phyloP scores from a whole-genome alignment of 1,140 invertebrate species.

The Drosophila bocqueti region DNA sequence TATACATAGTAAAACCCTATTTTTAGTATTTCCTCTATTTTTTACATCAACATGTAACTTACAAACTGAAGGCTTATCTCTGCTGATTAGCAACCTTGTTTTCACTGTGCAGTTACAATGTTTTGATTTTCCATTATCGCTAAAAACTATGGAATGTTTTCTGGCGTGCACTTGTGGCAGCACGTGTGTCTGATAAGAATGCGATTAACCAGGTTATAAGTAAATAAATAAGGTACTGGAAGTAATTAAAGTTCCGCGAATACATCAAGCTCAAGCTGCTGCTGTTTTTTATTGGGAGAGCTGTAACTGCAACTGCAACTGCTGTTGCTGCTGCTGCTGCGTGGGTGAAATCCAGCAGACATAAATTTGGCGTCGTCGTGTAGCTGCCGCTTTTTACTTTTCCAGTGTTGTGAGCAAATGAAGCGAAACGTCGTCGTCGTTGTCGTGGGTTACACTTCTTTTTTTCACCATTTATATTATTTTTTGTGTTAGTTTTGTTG shows the following conservation, averaged over 20 bases:
- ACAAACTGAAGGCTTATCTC: neutral
- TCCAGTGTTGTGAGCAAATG: slow-evolving; percentile 67
- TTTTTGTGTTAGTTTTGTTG: slow-evolving; percentile 22
- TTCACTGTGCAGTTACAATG: slow-evolving; percentile 26
- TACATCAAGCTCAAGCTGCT: slow-evolving; percentile 1
- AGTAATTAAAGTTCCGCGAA: slow-evolving; percentile 11
- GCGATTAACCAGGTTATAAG: slow-evolving; percentile 47
- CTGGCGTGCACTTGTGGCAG: slow-evolving; percentile 25
- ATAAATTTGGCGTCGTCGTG: slow-evolving; percentile 73
- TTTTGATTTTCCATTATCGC: slow-evolving; percentile 51
- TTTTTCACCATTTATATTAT: slow-evolving; percentile 36
- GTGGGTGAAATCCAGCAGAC: slow-evolving; percentile 79
- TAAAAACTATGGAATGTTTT: slow-evolving; percentile 41
- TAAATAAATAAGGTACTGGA: slow-evolving; percentile 10
- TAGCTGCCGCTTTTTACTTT: slow-evolving; percentile 76
- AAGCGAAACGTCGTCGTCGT: slow-evolving; percentile 51
- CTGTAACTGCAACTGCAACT: slow-evolving; percentile 10
- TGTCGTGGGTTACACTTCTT: slow-evolving; percentile 46
- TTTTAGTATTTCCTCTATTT: neutral
- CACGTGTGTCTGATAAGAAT: slow-evolving; percentile 49
- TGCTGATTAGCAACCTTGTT: neutral
- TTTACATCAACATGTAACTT: neutral
- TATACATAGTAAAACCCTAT: no score
- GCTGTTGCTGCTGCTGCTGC: slow-evolving; percentile 34
- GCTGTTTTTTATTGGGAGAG: slow-evolving; percentile 8